Evolutionary conservation across 1,140 invertebrate genomes (phyloP), one percentile per base, ranked within the genome.

Genomic region (Mya arenaria): DNA sequence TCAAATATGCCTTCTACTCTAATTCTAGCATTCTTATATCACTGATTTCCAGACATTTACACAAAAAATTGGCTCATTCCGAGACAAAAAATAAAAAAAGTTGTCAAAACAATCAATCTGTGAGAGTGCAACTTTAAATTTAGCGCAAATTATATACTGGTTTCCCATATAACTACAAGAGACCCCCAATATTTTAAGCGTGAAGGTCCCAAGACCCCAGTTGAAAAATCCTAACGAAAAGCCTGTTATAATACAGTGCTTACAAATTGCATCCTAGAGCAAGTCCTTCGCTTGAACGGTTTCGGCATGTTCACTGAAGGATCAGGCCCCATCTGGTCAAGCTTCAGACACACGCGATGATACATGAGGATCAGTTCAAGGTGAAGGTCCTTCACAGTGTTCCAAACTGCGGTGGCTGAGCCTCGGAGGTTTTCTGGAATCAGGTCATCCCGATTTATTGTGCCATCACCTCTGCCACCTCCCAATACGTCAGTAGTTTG

Each of bases 341-440:
- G 84, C 56, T 92, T 91, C 13, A 92, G 81, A 82, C 91, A 91
- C 23, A 93, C 89, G 37, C 91, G 82, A 78, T 92, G 91, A 82
- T 92, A 92, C 86, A 91, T 91, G 34, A 91, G 84, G 36, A 91
- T 86, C 55, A 93, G 84, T 66, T 93, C 92, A 15, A 92, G 82
- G 71, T 92, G 91, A 10, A 93, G 85, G 68, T 93, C 92, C 69
- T 89, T 90, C 19, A 92, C 88, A 0, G 88, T 92, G 81, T 91
- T 92, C 90, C 89, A 91, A 15, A 91, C 87, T 23, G 90, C 86
- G 6, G 86, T 89, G 13, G 89, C 88, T 28, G 84, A 56, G 2
- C 86, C 86, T 48, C 82, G 63, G 77, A 87, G 68, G 74, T 79
- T 87, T 30, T 81, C 79, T 25, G 84, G 84, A 4, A 86, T 48